Evolutionary conservation across 2,888 invertebrate genomes (phyloP).

Genomic region (Bellardia pandia): DNA sequence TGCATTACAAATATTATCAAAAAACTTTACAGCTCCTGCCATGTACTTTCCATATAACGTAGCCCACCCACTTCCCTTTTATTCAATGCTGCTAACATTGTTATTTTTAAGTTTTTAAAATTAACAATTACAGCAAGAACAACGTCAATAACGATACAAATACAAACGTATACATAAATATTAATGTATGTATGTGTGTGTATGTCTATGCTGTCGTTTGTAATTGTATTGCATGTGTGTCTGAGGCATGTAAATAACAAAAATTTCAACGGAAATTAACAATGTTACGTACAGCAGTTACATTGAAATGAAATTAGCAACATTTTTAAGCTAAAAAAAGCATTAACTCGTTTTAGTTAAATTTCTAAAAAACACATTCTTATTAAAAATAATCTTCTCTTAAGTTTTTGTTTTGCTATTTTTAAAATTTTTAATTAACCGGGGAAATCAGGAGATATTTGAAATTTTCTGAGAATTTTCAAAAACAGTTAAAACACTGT

Average conservation of each 20-base stretch:
- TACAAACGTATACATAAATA: neutral
- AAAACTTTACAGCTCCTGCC: no score
- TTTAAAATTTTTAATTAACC: no score
- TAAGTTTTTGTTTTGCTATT: no score
- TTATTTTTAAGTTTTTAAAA: conserved; percentile 12
- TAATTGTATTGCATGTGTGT: neutral
- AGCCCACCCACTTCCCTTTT: neutral
- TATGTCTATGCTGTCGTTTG: neutral
- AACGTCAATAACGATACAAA: neutral
- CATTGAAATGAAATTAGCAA: conserved; percentile 15
- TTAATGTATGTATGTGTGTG: neutral
- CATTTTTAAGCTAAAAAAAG: neutral
- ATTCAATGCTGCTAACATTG: neutral
- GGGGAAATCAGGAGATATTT: no score
- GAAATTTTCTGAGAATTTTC: no score
- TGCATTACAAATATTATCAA: no score
- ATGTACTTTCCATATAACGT: neutral
- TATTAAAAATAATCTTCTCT: no score
- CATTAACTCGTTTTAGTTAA: no score
- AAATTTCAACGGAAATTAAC: conserved; percentile 40
- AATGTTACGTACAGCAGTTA: conserved; percentile 35
- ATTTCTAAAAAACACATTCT: no score
- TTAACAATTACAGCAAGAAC: neutral
- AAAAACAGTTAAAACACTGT: no score
- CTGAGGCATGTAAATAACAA: conserved; percentile 22